Base-by-base conservation (phyloP, 2,113 vertebrate species). In the Osmerus eperlanus region DNA sequence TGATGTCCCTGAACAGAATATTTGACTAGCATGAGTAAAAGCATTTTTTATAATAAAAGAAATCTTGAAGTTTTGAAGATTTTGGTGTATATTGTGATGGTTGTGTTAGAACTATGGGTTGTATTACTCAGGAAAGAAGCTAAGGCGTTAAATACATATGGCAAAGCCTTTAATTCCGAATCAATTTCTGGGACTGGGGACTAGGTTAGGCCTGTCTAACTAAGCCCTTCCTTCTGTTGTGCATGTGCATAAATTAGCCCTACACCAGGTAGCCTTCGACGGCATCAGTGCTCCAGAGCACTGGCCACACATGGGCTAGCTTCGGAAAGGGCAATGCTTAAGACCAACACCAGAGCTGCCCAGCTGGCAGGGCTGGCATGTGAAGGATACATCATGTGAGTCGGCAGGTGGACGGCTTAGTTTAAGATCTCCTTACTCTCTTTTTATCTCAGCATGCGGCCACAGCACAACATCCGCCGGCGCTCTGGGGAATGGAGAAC, bases 381-480 rank as follows among this genome's bases (percentile, higher is more conserved):
- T 84, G 89, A 90, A 89, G 72, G 88, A 90, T 87, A 81, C 2
- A 65, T 55, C 7, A 75, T 79, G 55, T 78, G 75, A 82, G 81
- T 80, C 75, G 84, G 85, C 86, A 89, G 86, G 88, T 91, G 90
- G 88, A 91, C 82, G 76, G 83, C 85, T 82, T 83, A 72, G 88
- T 85, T 88, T 89, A 89, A 88, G 89, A 85, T 84, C 86, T 83
- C 68, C 71, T 86, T 76, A 83, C 82, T 82, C 78, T 74, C 74
- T 85, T 92, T 92, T 91, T 85, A 90, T 92, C 91, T 84, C 91
- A 90, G 90, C 83, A 32, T 80, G 87, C 71, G 67, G 78, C 68
- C 75, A 68, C 65, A 54, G 76, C 81, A 78, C 81, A 81, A 78
- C 81, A 81, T 80, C 80, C 71, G 54, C 75, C 61, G 72, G 80